These are phyloP conservation scores for Drymonia ruficornis DNA, from an alignment of 2,888 invertebrate genomes.

Conservation along the genomic window DNA sequence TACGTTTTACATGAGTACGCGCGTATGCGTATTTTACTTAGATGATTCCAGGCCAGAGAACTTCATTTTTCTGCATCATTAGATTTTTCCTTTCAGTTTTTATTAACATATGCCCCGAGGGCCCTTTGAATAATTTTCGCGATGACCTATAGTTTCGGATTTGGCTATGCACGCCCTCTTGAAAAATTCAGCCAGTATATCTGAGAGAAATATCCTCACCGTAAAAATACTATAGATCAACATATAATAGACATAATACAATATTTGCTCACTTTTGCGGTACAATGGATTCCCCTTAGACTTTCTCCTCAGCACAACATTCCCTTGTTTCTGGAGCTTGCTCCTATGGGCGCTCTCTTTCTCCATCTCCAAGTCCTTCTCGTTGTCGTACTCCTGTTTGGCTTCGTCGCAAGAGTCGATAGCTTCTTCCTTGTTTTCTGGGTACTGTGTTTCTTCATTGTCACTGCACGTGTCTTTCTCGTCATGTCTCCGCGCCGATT, in stretches of 20 bases:
- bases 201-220: no score
- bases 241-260: not conserved
- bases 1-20: no score
- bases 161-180: no score
- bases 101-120: no score
- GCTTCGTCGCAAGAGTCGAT: conserved; percentile 69
- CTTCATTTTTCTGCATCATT: no score
- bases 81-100: no score
- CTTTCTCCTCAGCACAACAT: conserved; percentile 86
- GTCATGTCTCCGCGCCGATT: conserved; percentile 88
- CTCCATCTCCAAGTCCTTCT: conserved; percentile 60
- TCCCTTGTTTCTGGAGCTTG: conserved; percentile 75
- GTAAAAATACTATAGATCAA: no score
- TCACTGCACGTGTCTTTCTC: conserved; percentile 90
- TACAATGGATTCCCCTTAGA: conserved; percentile 88
- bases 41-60: no score
- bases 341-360: conserved; percentile 47
- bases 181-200: no score
- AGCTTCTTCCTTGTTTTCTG: conserved; percentile 47
- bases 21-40: no score
- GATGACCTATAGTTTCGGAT: no score
- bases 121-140: no score
- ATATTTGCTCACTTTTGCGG: conserved; percentile 87
- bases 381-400: conserved; percentile 65
- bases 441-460: conserved; percentile 75